Percentiles rank a stretch among this genome's conserved stretches.
Conservation (phyloP, 2,113 vertebrate genomes). For the Emydura subglobosa region DNA sequence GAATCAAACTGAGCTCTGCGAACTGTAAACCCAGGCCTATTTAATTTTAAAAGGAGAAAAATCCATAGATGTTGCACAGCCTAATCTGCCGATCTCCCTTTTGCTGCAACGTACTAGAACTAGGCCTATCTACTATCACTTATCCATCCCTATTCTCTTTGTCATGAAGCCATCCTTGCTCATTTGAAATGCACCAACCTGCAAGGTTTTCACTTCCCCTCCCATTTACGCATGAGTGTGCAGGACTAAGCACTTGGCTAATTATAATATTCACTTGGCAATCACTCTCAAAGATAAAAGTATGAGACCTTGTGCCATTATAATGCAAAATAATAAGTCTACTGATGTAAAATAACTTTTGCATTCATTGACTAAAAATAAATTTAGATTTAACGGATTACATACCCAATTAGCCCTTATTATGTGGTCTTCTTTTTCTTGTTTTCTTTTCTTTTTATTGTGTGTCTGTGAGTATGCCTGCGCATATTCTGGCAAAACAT, state of each 20-base stretch:
- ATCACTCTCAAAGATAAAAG: background rate
- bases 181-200: background rate
- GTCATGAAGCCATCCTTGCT: background rate
- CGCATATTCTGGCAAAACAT: background rate
- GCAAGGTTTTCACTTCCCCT: conserved; percentile 2
- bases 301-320: background rate
- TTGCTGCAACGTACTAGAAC: background rate
- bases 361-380: background rate
- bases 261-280: background rate
- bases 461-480: no score
- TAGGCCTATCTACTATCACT: background rate
- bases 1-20: background rate
- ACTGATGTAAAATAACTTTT: background rate
- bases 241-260: background rate
- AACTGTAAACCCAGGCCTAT: background rate
- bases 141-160: background rate
- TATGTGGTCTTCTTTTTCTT: background rate
- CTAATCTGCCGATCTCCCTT: fast-evolving
- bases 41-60: conserved; percentile 18
- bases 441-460: no score
- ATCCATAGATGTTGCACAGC: background rate
- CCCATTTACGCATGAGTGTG: background rate
- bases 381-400: background rate
- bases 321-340: background rate
- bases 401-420: background rate